Evolutionary conservation across 1,140 invertebrate genomes (phyloP).

Genomic region (Hyposmocoma kahamanoa): DNA sequence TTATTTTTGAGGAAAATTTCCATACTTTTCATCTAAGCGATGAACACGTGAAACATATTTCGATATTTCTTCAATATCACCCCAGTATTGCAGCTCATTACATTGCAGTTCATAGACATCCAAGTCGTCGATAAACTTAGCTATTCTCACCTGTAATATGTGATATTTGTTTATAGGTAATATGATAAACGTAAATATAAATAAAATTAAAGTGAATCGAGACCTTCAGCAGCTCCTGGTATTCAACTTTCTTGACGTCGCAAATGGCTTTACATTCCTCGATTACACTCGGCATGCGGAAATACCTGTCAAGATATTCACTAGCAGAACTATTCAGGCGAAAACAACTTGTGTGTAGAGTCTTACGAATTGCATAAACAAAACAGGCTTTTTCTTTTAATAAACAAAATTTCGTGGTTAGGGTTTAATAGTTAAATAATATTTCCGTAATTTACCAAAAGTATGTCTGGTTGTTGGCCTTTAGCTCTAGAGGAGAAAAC

Average conservation of each 20-base stretch:
- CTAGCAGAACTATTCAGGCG: neutral
- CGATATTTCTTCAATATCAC: conserved; percentile 88
- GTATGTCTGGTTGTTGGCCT: conserved; percentile 89
- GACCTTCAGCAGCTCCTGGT: conserved; percentile 86
- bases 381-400: no score
- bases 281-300: conserved; percentile 85
- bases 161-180: no score
- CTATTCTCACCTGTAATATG: conserved; percentile 73
- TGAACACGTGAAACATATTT: conserved; percentile 89
- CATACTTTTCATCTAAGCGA: conserved; percentile 82
- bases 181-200: no score
- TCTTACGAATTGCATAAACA: no score
- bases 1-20: conserved; percentile 46
- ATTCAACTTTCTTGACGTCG: conserved; percentile 88
- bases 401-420: no score
- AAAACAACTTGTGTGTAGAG: no score
- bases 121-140: conserved; percentile 87
- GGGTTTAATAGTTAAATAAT: no score
- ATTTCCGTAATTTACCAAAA: conserved; percentile 86
- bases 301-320: conserved; percentile 66
- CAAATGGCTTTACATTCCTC: conserved; percentile 87
- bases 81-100: conserved; percentile 91
- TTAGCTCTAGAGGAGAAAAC: conserved; percentile 88
- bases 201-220: no score
- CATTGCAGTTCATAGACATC: conserved; percentile 86